A percentile compares a stretch with the other conserved stretches of the same genome.
phyloP scores from a whole-genome alignment of 2,888 invertebrate genomes.

The Cyclophora punctaria region DNA sequence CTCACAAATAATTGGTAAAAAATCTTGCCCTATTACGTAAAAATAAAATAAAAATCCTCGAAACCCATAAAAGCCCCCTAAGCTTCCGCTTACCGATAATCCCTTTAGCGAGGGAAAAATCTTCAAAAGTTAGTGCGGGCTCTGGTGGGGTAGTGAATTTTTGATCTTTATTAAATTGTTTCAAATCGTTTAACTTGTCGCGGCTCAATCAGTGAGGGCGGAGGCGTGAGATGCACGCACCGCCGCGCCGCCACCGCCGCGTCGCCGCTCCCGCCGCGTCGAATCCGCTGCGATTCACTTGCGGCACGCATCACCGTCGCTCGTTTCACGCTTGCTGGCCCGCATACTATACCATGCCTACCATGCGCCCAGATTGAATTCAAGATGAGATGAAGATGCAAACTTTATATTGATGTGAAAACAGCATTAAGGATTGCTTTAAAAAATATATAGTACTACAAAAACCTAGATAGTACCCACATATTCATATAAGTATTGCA shows the following conservation, averaged over 20 bases:
- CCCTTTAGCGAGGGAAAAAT: constrained; percentile 73
- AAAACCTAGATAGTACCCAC: too few relatives aligned
- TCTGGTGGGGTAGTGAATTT: constrained; percentile 63
- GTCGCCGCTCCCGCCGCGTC: background rate
- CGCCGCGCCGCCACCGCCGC: constrained; percentile 6
- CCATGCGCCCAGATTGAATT: constrained; percentile 10
- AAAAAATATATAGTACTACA: too few relatives aligned
- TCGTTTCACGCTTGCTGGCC: constrained; percentile 50
- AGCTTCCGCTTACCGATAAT: constrained; percentile 66
- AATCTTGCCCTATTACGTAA: constrained; percentile 31
- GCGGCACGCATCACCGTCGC: constrained; percentile 15
- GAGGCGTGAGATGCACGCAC: constrained; percentile 25
- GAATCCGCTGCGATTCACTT: background rate
- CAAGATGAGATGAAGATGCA: too few relatives aligned
- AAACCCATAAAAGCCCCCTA: constrained; percentile 65
- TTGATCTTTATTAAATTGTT: constrained; percentile 77
- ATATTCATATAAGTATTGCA: too few relatives aligned
- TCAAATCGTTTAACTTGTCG: constrained; percentile 76
- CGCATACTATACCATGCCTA: constrained; percentile 43
- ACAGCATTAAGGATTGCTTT: too few relatives aligned
- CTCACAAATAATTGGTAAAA: background rate
- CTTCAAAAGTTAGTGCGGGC: constrained; percentile 75
- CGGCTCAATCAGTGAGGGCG: constrained; percentile 68
- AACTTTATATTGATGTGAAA: too few relatives aligned
- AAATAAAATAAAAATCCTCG: constrained; percentile 51